phyloP scores from a whole-genome alignment of 2,113 vertebrate species.

The Pimephales promelas region DNA sequence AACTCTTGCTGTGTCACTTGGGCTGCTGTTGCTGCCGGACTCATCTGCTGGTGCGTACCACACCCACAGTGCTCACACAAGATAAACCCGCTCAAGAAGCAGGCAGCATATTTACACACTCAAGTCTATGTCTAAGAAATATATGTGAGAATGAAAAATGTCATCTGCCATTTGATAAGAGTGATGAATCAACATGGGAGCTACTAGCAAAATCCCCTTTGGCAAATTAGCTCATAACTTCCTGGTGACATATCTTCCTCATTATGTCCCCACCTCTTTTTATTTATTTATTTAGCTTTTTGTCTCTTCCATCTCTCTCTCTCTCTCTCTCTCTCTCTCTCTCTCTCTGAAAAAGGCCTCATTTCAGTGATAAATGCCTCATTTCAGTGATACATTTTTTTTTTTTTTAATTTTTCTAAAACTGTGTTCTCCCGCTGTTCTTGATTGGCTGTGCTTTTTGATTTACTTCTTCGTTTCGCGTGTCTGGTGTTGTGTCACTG shows the following conservation, averaged over 20 bases:
- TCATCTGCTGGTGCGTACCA: constrained; percentile 89
- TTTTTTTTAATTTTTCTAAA: too few relatives aligned
- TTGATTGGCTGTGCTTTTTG: too few relatives aligned
- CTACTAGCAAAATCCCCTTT: constrained; percentile 8
- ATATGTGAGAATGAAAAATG: background rate
- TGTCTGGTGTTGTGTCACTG: too few relatives aligned
- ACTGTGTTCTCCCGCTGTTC: too few relatives aligned
- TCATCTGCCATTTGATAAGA: constrained; percentile 1
- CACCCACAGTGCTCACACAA: background rate
- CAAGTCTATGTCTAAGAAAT: background rate
- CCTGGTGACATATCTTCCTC: background rate
- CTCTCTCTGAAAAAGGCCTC: too few relatives aligned
- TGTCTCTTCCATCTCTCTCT: background rate
- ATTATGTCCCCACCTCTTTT: background rate
- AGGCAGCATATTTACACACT: background rate
- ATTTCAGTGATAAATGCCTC: too few relatives aligned
- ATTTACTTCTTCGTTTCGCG: too few relatives aligned
- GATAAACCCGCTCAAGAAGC: background rate
- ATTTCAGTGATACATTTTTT: too few relatives aligned
- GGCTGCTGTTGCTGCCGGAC: constrained; percentile 85
- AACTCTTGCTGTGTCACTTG: constrained; percentile 89
- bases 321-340: background rate
- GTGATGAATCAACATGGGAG: background rate
- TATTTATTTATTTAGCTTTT: background rate
- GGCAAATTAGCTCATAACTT: constrained; percentile 5